phyloP scores from a whole-genome alignment of 2,888 invertebrate genomes.

The Trissoscelio sp. region DNA sequence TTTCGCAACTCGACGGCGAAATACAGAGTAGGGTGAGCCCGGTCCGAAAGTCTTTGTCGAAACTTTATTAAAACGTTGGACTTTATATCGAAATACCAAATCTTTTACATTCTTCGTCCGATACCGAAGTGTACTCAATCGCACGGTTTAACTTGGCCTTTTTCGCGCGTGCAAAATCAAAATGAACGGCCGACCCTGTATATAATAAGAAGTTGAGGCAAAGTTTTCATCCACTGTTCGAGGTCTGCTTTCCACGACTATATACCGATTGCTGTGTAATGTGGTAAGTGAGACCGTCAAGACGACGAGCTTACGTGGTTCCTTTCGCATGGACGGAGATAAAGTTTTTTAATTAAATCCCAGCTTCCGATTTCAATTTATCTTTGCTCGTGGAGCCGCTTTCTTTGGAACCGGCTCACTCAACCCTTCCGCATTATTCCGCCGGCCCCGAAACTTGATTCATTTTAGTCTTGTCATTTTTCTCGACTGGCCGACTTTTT shows the following conservation, averaged over 20 bases:
- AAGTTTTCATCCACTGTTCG: conserved; percentile 56
- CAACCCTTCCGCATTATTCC: conserved; percentile 63
- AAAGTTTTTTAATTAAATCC: conserved; percentile 82
- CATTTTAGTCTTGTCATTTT: conserved; percentile 69
- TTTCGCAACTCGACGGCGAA: neutral
- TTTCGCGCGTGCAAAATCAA: conserved; percentile 12
- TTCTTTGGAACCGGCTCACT: conserved; percentile 54
- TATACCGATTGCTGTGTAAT: conserved; percentile 60
- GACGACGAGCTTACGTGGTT: conserved; percentile 66
- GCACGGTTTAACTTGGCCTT: neutral
- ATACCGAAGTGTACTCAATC: conserved; percentile 21
- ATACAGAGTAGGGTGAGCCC: neutral
- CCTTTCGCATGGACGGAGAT: conserved; percentile 68
- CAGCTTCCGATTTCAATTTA: conserved; percentile 80
- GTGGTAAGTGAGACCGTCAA: conserved; percentile 60
- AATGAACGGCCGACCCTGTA: conserved; percentile 28
- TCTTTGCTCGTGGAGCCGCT: conserved; percentile 72
- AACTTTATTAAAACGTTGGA: conserved; percentile 37
- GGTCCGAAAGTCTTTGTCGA: conserved; percentile 19
- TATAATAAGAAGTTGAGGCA: conserved; percentile 43
- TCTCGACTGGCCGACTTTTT: conserved; percentile 52
- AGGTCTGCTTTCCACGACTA: conserved; percentile 28
- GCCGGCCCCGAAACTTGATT: conserved; percentile 69
- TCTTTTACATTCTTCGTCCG: conserved; percentile 25
- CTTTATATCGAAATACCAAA: conserved; percentile 32